A percentile compares a stretch with the other conserved stretches of the same genome.
Evolutionary conservation across 2,888 invertebrate species (phyloP).

Genomic region (Thelaira solivaga): DNA sequence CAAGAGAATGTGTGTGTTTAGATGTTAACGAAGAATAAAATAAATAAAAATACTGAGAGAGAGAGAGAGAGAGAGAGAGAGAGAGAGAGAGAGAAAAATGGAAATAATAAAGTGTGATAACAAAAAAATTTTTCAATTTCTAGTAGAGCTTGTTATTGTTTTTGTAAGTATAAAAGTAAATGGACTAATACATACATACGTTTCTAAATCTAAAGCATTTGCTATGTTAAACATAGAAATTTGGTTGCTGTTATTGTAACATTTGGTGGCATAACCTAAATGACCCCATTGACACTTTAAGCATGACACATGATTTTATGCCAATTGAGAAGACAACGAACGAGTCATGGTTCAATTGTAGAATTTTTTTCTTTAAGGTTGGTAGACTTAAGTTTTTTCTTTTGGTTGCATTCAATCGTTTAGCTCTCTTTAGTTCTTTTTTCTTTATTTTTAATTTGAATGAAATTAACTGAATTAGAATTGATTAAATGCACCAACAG

Average conservation of each 20-base stretch:
- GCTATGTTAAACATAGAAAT: constrained; percentile 1
- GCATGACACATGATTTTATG: constrained; percentile 58
- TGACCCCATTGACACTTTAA: constrained; percentile 57
- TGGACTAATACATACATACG: too few species aligned
- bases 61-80: too few species aligned
- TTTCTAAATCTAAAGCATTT: constrained; percentile 3
- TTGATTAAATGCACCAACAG: background rate
- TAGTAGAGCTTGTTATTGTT: background rate
- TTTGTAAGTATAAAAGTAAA: background rate
- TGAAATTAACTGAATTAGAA: constrained; percentile 38
- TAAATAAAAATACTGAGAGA: too few species aligned
- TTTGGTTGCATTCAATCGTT: background rate
- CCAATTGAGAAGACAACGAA: constrained; percentile 47
- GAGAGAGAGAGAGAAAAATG: too few species aligned
- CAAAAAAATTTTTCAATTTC: background rate
- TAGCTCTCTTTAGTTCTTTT: background rate
- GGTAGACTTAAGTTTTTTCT: too few species aligned
- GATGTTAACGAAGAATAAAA: background rate
- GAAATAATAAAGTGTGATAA: background rate
- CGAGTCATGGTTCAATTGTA: constrained; percentile 53
- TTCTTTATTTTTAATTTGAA: constrained; percentile 13
- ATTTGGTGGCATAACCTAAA: constrained; percentile 50
- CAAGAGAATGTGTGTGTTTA: background rate
- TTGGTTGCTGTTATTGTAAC: constrained; percentile 23
- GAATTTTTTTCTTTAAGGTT: constrained; percentile 13